These are phyloP conservation scores for Andrena marginata DNA, from an alignment of 2,888 invertebrate genomes.

Conservation along the genomic window DNA sequence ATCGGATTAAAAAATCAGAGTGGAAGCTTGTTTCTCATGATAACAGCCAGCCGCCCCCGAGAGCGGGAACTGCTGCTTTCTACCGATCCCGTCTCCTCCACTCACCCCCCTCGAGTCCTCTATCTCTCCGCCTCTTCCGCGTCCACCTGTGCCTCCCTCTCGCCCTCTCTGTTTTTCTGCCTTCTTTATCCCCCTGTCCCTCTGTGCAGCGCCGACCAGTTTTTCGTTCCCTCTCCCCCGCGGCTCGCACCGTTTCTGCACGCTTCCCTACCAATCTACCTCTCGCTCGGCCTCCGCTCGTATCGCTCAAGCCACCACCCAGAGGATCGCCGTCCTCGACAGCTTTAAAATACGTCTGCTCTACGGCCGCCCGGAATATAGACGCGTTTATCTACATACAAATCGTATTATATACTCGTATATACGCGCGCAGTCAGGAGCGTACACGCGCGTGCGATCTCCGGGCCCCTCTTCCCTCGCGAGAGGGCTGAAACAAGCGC, in stretches of 20 bases:
- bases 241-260: slow-evolving; percentile 24
- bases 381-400: slow-evolving; percentile 35
- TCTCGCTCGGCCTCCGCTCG: slow-evolving; percentile 43
- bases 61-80: slow-evolving; percentile 80
- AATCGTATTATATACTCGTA: slow-evolving; percentile 60
- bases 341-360: slow-evolving; percentile 74
- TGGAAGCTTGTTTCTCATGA: slow-evolving; percentile 86
- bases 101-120: slow-evolving; percentile 63
- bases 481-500: slow-evolving; percentile 86
- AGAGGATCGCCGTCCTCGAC: slow-evolving; percentile 67
- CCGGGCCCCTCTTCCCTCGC: slow-evolving; percentile 77
- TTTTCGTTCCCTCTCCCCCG: slow-evolving; percentile 44
- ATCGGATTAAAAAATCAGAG: slow-evolving; percentile 86
- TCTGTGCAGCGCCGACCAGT: slow-evolving; percentile 16
- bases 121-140: slow-evolving; percentile 67
- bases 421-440: slow-evolving; percentile 38
- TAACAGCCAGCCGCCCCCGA: slow-evolving; percentile 80
- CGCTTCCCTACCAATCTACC: slow-evolving; percentile 64
- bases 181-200: slow-evolving; percentile 22
- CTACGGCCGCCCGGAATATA: slow-evolving; percentile 30
- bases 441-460: slow-evolving; percentile 20
- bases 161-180: slow-evolving; percentile 73
- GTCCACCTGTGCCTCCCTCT: slow-evolving; percentile 48
- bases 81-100: slow-evolving; percentile 72
- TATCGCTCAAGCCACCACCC: slow-evolving; percentile 52